Conservation (phyloP, 2,888 invertebrate species). For the Euzetes globulus region DNA sequence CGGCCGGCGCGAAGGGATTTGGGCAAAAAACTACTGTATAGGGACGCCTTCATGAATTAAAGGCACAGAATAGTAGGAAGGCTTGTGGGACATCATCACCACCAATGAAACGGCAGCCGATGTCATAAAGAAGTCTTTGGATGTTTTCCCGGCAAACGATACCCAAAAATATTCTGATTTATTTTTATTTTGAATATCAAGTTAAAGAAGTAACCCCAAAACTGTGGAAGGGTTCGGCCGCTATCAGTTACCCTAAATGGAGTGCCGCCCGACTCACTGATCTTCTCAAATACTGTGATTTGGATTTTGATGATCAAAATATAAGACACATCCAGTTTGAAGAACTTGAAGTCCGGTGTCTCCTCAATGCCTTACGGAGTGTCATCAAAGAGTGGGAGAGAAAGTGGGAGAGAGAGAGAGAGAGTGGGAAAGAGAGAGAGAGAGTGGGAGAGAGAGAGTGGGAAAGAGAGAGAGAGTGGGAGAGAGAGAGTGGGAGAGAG, state of each 20-base stretch:
- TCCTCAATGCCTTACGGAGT: slow-evolving; percentile 78
- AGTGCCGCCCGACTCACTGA: slow-evolving; percentile 61
- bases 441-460: too few relatives aligned
- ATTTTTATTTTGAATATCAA: slow-evolving; percentile 46
- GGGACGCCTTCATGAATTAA: slow-evolving; percentile 62
- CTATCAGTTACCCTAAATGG: slow-evolving; percentile 88
- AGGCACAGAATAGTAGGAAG: slow-evolving; percentile 65
- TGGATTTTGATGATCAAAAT: slow-evolving; percentile 42
- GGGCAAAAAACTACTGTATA: slow-evolving; percentile 63
- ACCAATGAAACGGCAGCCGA: slow-evolving; percentile 61
- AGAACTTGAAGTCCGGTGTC: slow-evolving; percentile 75
- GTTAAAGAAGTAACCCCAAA: slow-evolving; percentile 74
- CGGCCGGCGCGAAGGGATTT: slow-evolving; percentile 61
- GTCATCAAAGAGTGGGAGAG: too few relatives aligned
- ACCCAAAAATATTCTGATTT: slow-evolving; percentile 41
- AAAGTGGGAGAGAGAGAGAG: too few relatives aligned
- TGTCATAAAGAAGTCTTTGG: slow-evolving; percentile 56
- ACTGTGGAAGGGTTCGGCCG: slow-evolving; percentile 81
- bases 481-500: too few relatives aligned
- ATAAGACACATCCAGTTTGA: slow-evolving; percentile 57
- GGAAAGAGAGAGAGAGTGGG: too few relatives aligned
- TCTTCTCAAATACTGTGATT: slow-evolving; percentile 42
- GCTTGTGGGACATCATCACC: slow-evolving; percentile 75
- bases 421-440: too few relatives aligned
- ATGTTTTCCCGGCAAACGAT: slow-evolving; percentile 47